Evolutionary conservation across 2,888 invertebrate genomes (phyloP), one percentile per base, ranked within the genome.

Genomic region (Lysandra bellargus): DNA sequence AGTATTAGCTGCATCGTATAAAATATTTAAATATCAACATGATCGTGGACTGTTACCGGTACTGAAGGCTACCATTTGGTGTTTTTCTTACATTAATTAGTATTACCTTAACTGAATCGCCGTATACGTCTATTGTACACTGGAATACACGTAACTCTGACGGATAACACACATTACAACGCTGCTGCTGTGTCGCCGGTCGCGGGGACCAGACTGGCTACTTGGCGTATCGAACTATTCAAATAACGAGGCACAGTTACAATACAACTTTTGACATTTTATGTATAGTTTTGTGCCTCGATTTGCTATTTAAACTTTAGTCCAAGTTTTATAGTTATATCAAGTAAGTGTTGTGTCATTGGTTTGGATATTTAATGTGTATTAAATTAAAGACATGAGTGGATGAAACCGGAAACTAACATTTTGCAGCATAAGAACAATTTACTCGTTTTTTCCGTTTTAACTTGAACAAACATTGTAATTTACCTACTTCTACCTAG

Each of bases 41-140:
- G 81, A 81, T 79, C 82, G 81, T 83, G 81, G 81, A 81, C 81
- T 83, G 80, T 79, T 80, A 80, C 78, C 80, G 80, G 81, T 81
- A 81, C 78, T 83, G 81, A 91, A 92, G 91, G 91, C 92, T 92
- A 92, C 87, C 83, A 86, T 87, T 93, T 93, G 93, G 93, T 93
- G 93, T 93, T 92, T 88, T 87, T 86, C 89, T 92, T 92, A 91
- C 88, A 86, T 91, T 88, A 88, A 78, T 78, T 78, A 78, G 64
- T 64, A 78, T 76, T 76, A 84, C 86, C 86, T 89, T 89, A 86
- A 87, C 86, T 86, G 85, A 86, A 83, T 85, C 85, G 83, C 85
- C 85, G 87, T 85, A 33, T 37, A 69, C 84, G 86, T 84, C 84
- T 86, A 86, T 84, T 82, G 82, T 82, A 85, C 84, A 82, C 85